A percentile compares a stretch with the other conserved stretches of the same genome.
Evolutionary conservation across 2,888 invertebrate species (phyloP).

Genomic region (Drosophila borborema): DNA sequence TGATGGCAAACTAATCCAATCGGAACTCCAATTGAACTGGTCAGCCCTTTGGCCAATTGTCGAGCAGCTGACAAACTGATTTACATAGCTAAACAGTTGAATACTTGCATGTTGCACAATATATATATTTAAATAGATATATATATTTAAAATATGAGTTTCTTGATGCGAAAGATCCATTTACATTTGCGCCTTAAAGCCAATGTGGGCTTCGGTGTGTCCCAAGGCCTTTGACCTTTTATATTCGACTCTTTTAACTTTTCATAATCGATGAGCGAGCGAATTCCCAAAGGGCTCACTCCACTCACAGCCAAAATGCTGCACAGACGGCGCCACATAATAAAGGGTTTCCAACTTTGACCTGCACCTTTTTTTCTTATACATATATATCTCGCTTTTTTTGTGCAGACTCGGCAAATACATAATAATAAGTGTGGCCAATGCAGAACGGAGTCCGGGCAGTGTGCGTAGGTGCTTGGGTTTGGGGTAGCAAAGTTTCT

Average conservation of each 20-base stretch:
- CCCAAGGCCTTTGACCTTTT: slow-evolving; percentile 62
- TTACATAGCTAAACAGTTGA: background rate
- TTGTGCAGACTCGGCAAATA: slow-evolving; percentile 58
- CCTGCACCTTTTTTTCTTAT: slow-evolving; percentile 63
- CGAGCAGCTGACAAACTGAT: slow-evolving; percentile 8
- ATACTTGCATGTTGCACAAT: background rate
- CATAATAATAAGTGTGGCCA: slow-evolving; percentile 66
- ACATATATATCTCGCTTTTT: background rate
- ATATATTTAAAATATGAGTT: background rate
- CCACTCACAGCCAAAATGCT: slow-evolving; percentile 1
- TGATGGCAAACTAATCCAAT: slow-evolving; percentile 41
- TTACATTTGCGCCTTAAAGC: slow-evolving; percentile 17
- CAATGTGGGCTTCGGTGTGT: slow-evolving; percentile 8
- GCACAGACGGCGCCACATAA: slow-evolving; percentile 54
- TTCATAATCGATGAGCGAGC: slow-evolving; percentile 76
- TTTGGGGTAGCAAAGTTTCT: slow-evolving; percentile 30
- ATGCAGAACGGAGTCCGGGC: slow-evolving; percentile 44
- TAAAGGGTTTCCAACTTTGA: slow-evolving; percentile 72
- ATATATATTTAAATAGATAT: background rate
- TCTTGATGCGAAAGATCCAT: slow-evolving; percentile 1
- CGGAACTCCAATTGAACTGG: slow-evolving; percentile 30
- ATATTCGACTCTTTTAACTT: slow-evolving; percentile 56
- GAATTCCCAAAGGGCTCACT: slow-evolving; percentile 44
- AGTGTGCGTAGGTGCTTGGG: slow-evolving; percentile 12
- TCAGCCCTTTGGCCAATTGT: slow-evolving; percentile 8